These are phyloP conservation scores for Danaus chrysippus DNA, from an alignment of 2,888 invertebrate species.

Conservation along the genomic window DNA sequence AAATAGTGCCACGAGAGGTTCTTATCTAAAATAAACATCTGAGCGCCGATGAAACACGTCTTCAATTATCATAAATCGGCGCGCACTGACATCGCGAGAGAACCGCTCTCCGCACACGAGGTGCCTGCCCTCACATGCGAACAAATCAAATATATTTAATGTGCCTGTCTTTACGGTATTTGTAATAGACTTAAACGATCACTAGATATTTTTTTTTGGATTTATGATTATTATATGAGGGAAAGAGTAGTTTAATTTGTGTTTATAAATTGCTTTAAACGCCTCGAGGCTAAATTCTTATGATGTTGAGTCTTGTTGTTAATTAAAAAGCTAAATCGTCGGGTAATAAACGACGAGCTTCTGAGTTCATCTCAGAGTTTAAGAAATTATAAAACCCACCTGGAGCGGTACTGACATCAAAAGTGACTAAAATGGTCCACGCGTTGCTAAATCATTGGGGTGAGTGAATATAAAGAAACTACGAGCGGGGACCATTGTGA, in stretches of 20 bases:
- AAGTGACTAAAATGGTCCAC: background rate
- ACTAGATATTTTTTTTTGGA: constrained; percentile 2
- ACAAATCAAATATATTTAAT: constrained; percentile 50
- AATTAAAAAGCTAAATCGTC: constrained; percentile 1
- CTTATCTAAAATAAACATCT: constrained; percentile 79
- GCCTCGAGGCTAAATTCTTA: background rate
- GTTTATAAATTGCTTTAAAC: background rate
- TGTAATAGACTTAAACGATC: constrained; percentile 35
- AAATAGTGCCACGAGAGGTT: constrained; percentile 70
- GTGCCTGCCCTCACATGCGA: constrained; percentile 49
- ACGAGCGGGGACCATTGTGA: background rate
- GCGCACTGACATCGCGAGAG: constrained; percentile 66
- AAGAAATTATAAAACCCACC: background rate
- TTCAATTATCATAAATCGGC: constrained; percentile 79
- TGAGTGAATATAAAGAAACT: background rate
- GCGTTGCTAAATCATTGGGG: constrained; percentile 4
- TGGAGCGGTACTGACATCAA: background rate
- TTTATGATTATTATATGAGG: constrained; percentile 5
- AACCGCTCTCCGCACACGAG: constrained; percentile 60
- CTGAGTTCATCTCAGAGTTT: background rate
- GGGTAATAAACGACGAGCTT: background rate
- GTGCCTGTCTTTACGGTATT: constrained; percentile 39
- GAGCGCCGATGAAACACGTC: constrained; percentile 76
- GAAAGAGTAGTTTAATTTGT: constrained; percentile 6
- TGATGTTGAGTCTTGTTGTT: background rate